Evolutionary conservation across 92 coral and sea anemone genomes (phyloP).

Genomic region (Porites evermanni): DNA sequence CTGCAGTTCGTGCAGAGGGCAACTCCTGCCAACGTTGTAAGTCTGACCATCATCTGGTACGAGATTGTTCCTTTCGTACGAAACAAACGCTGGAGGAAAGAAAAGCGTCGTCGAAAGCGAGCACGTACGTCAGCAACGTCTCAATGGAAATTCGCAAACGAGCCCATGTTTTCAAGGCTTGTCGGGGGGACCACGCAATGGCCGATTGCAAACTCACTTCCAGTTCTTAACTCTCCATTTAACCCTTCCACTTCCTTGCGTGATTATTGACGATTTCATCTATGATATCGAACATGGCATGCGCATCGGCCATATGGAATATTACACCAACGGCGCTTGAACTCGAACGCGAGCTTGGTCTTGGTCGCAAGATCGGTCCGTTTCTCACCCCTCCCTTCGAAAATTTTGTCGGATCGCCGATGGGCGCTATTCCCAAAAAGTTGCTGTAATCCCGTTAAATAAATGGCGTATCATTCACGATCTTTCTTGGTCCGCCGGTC

Average conservation of each 20-base stretch:
- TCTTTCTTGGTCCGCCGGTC: slow-evolving; percentile 56
- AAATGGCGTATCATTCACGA: slow-evolving; percentile 54
- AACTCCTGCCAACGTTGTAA: slow-evolving; percentile 44
- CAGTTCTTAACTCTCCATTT: not conserved
- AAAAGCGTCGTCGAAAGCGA: not conserved
- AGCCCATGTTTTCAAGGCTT: slow-evolving; percentile 58
- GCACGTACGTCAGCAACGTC: not conserved
- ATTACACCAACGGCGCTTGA: slow-evolving; percentile 25
- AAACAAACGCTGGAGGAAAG: slow-evolving; percentile 35
- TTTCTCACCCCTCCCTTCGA: slow-evolving; percentile 34
- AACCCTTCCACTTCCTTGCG: not conserved
- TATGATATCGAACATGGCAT: slow-evolving; percentile 4
- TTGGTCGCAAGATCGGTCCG: slow-evolving; percentile 50
- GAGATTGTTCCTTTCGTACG: slow-evolving; percentile 52
- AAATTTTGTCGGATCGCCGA: slow-evolving; percentile 62
- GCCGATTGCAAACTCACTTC: slow-evolving; percentile 45
- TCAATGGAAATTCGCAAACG: slow-evolving; percentile 9
- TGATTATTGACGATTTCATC: not conserved
- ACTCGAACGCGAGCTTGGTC: slow-evolving; percentile 47
- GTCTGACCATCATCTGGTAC: slow-evolving; percentile 29
- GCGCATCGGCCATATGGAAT: slow-evolving; percentile 21
- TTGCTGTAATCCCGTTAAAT: slow-evolving; percentile 43
- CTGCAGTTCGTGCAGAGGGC: slow-evolving; percentile 42
- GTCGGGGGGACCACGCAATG: slow-evolving; percentile 32
- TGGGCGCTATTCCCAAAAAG: slow-evolving; percentile 58